These are phyloP conservation scores for Helogale parvula DNA, from an alignment of 2,113 vertebrate species.

Conservation along the genomic window DNA sequence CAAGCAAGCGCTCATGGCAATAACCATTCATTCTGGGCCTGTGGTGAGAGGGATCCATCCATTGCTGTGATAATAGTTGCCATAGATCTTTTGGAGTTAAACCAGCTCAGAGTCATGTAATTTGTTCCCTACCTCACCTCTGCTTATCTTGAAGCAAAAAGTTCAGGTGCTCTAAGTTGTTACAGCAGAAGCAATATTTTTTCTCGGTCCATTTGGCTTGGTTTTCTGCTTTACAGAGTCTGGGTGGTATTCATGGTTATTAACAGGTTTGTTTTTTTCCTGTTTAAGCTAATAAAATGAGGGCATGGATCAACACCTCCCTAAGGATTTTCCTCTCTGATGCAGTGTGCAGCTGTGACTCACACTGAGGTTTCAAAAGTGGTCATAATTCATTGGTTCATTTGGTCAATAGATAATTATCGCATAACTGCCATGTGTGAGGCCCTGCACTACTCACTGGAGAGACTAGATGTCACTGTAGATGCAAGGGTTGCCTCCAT, in stretches of 20 bases:
- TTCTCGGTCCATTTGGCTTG: background rate
- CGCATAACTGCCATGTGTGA: accelerated
- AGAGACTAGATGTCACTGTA: accelerated
- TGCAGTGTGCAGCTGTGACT: background rate
- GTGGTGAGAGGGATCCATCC: background rate
- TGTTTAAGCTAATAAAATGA: background rate
- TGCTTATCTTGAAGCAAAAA: background rate
- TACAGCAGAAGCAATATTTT: background rate
- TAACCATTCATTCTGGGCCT: background rate
- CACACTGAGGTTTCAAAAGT: background rate
- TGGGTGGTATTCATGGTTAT: background rate
- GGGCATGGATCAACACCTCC: background rate
- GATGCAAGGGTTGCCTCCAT: accelerated
- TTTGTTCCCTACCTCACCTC: background rate
- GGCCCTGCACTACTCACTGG: accelerated
- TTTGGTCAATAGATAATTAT: background rate
- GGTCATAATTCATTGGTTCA: background rate
- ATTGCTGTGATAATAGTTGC: background rate
- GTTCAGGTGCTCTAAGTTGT: background rate
- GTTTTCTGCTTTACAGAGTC: background rate
- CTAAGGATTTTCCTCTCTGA: background rate
- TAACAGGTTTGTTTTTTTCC: background rate
- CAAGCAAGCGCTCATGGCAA: background rate
- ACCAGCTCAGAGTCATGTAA: background rate
- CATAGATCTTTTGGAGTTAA: background rate